A percentile compares a stretch with the other conserved stretches of the same genome.
Evolutionary conservation across 2,113 vertebrate genomes (phyloP).

Genomic region (Muntiacus muntjak): DNA sequence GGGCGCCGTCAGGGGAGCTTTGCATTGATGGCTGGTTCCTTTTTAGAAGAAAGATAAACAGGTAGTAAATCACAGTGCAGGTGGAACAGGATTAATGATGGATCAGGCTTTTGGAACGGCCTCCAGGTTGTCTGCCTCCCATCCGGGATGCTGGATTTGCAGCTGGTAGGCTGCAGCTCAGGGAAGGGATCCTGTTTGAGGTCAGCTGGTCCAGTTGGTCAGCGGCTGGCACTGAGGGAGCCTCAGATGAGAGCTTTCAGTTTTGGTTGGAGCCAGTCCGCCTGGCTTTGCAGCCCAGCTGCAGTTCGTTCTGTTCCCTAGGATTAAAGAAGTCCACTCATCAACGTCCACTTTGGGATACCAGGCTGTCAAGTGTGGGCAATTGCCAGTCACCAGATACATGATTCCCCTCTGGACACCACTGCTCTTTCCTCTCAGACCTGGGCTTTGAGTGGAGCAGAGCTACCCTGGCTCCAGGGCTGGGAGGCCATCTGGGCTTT

Average conservation of each 20-base stretch:
- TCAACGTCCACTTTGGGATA: not conserved
- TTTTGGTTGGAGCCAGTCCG: not conserved
- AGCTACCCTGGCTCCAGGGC: not conserved
- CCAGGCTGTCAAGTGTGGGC: not conserved
- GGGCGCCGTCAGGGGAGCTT: not conserved
- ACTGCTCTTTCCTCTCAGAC: not conserved
- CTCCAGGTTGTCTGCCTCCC: not conserved
- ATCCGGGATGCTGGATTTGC: not conserved
- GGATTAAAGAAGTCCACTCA: not conserved
- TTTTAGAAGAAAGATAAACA: not conserved
- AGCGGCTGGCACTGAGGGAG: not conserved
- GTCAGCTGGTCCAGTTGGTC: not conserved
- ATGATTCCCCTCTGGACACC: not conserved
- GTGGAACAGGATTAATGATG: not conserved
- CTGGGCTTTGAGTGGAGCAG: not conserved
- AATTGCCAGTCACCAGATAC: not conserved
- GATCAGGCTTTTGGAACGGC: not conserved
- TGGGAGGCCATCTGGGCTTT: fast-evolving
- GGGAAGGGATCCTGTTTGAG: not conserved
- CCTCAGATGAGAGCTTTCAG: not conserved
- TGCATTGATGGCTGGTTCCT: not conserved
- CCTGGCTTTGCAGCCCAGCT: not conserved
- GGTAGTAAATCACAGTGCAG: not conserved
- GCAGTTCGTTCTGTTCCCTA: not conserved
- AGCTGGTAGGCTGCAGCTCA: not conserved